phyloP scores from a whole-genome alignment of 2,113 vertebrate species.

The Sus scrofa region DNA sequence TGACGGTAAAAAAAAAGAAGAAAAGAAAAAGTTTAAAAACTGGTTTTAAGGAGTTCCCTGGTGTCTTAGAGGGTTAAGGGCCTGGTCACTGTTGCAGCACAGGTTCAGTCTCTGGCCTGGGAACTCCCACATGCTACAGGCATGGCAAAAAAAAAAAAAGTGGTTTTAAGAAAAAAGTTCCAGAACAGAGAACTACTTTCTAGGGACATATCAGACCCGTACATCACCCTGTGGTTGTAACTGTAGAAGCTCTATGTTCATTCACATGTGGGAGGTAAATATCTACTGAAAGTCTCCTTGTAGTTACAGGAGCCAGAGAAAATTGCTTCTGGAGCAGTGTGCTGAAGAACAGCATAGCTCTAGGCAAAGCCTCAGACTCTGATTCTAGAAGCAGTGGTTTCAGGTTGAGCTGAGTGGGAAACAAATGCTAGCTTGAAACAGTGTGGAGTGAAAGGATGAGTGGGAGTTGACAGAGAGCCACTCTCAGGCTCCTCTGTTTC shows the following conservation, averaged over 20 bases:
- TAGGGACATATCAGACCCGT: constrained; percentile 6
- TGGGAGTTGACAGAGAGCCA: not conserved
- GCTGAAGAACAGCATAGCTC: not conserved
- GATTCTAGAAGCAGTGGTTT: not conserved
- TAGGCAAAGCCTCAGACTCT: not conserved
- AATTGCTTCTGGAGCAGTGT: not conserved
- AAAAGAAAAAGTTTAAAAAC: not conserved
- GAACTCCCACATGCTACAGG: too few relatives aligned
- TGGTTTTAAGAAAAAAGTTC: not conserved
- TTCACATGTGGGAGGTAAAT: constrained; percentile 1
- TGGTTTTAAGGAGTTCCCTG: not conserved
- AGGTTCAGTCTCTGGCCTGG: too few relatives aligned
- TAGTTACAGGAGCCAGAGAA: not conserved
- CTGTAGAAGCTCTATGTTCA: not conserved
- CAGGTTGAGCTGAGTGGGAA: not conserved
- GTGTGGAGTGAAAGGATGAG: not conserved
- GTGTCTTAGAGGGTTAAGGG: too few relatives aligned
- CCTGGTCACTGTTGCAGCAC: too few relatives aligned
- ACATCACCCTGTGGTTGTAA: not conserved
- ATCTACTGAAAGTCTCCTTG: not conserved
- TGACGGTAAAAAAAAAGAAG: too few relatives aligned
- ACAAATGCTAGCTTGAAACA: not conserved
- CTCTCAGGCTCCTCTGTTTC: not conserved
- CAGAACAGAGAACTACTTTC: constrained; percentile 43
- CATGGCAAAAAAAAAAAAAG: not conserved